Conservation (phyloP, 2,888 invertebrate species). For the Philhelius pedissequus region DNA sequence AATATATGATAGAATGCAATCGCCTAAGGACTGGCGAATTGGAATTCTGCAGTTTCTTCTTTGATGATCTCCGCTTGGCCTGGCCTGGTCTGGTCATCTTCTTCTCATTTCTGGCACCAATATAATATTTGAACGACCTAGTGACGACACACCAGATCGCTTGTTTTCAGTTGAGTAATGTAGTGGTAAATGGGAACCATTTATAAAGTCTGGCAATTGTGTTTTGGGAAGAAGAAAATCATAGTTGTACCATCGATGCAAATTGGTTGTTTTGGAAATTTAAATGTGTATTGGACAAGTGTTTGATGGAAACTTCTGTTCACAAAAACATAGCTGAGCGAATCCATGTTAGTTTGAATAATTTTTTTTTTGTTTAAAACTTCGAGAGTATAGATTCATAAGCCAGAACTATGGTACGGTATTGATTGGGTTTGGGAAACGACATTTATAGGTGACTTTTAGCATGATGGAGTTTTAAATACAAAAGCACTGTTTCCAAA, state of each 20-base stretch:
- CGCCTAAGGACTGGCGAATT: constrained; percentile 48
- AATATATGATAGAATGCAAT: constrained; percentile 61
- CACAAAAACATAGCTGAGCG: not conserved
- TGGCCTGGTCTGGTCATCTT: not conserved
- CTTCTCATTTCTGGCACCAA: not conserved
- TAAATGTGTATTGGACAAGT: not conserved
- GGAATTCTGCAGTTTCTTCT: constrained; percentile 35
- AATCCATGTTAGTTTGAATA: not conserved
- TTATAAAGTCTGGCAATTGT: constrained; percentile 36
- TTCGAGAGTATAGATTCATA: no score
- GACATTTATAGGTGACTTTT: no score
- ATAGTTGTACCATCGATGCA: constrained; percentile 27
- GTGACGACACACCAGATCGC: not conserved
- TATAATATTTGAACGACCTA: not conserved
- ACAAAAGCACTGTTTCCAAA: no score
- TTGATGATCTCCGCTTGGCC: not conserved
- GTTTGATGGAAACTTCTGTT: not conserved
- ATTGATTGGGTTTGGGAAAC: not conserved
- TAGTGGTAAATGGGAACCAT: constrained; percentile 1
- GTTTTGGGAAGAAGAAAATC: constrained; percentile 28
- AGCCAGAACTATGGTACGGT: not conserved
- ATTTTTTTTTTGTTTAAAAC: not conserved
- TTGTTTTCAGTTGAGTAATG: constrained; percentile 19
- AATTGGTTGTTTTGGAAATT: not conserved
- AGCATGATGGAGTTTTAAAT: no score